Percentiles rank a stretch among this genome's conserved stretches.
These are phyloP conservation scores for Pollicipes pollicipes DNA, from an alignment of 1,140 invertebrate species.

Conservation along the genomic window DNA sequence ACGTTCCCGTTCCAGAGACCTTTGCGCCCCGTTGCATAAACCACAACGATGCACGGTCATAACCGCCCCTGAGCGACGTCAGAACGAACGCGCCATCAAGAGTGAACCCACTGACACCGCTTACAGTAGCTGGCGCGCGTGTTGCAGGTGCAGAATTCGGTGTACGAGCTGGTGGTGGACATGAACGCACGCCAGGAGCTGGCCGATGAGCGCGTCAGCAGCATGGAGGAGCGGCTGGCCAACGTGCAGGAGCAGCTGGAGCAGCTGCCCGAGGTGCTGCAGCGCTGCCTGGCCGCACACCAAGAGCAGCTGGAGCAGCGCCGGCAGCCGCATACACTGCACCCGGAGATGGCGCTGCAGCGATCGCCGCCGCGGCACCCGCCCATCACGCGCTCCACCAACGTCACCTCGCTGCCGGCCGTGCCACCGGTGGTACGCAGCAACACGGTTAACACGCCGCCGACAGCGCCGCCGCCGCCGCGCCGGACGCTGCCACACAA, in stretches of 20 bases:
- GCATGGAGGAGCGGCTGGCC: conserved; percentile 69
- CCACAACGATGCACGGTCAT: too few species aligned
- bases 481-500: neutral
- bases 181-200: conserved; percentile 79
- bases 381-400: conserved; percentile 13
- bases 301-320: conserved; percentile 19
- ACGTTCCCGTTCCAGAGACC: too few species aligned
- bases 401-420: conserved; percentile 14
- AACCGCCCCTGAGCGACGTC: too few species aligned
- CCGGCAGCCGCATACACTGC: conserved; percentile 17
- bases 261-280: conserved; percentile 58
- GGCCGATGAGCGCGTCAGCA: conserved; percentile 66
- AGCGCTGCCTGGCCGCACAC: conserved; percentile 28
- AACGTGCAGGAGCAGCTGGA: conserved; percentile 59
- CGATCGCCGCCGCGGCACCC: conserved; percentile 9
- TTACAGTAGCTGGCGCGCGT: neutral
- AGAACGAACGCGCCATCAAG: too few species aligned
- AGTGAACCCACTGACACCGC: too few species aligned
- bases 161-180: conserved; percentile 90
- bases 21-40: too few species aligned
- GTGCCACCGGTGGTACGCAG: conserved; percentile 16
- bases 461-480: conserved; percentile 13
- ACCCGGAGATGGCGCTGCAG: conserved; percentile 19
- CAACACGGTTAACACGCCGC: conserved; percentile 11
- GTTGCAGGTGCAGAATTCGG: conserved; percentile 85